A percentile compares a stretch with the other conserved stretches of the same genome.
These are phyloP conservation scores for Lethenteron camtschaticum DNA, from an alignment of 2,113 vertebrate species.

Conservation along the genomic window DNA sequence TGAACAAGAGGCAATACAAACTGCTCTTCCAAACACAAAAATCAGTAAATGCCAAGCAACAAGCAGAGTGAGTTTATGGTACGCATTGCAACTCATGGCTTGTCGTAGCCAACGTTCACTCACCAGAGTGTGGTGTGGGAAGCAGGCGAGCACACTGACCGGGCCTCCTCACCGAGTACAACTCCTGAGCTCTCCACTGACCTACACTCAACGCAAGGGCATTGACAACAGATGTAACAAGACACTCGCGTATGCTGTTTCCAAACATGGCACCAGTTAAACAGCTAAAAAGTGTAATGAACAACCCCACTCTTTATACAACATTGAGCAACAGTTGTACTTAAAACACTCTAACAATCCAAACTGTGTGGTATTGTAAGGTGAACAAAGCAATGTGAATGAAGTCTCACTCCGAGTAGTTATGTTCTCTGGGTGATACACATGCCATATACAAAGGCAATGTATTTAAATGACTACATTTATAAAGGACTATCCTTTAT, in stretches of 20 bases:
- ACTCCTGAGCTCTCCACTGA: slow-evolving; percentile 88
- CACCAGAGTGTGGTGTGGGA: slow-evolving; percentile 70
- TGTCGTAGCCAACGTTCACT: slow-evolving; percentile 14
- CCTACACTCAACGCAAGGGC: slow-evolving; percentile 21
- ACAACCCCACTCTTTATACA: neutral
- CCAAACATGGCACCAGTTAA: neutral
- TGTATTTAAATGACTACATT: too few species aligned
- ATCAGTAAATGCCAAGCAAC: neutral
- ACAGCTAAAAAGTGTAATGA: neutral
- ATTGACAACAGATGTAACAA: too few species aligned
- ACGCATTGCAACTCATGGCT: neutral
- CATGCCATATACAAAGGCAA: too few species aligned
- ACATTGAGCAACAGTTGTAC: neutral
- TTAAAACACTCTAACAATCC: neutral
- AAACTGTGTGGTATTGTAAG: neutral
- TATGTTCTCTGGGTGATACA: too few species aligned
- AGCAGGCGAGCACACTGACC: slow-evolving; percentile 58
- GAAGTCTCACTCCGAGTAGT: too few species aligned
- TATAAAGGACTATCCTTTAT: too few species aligned
- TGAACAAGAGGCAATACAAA: neutral
- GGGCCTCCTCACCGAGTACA: slow-evolving; percentile 84
- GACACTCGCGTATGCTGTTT: neutral
- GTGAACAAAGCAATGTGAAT: too few species aligned
- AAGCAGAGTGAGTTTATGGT: neutral
- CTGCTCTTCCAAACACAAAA: neutral